Evolutionary conservation across 92 coral and sea anemone genomes (phyloP), one percentile per base, ranked within the genome.

Genomic region (Phenganax stokvisi): DNA sequence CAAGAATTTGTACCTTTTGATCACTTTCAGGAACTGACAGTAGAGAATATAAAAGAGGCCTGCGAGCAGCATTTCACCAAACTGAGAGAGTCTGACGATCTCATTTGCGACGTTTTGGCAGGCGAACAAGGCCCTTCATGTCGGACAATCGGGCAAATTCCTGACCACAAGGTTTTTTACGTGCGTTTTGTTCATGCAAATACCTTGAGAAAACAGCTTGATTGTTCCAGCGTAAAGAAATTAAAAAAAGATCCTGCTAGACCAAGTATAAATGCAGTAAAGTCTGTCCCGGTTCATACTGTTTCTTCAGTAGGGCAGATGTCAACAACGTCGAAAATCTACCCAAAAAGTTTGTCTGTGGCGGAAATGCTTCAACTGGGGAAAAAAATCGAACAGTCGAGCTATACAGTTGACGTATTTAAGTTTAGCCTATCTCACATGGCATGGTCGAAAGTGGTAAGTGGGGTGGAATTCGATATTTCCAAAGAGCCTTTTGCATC

Each of bases 281-380:
- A 71, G 20, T 71, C 76, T 17, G 76, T 71, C 37, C 76, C 76
- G 13, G 54, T 71, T 9, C 12, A 9, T 16, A 10, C 54, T 9
- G 37, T 47, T 9, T 71, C 76, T 12, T 20, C 12, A 25, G 37
- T 20, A 11, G 11, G 47, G 47, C 47, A 37, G 47, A 37, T 5
- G 47, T 37, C 54, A 29, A 76, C 67, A 15, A 15, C 81, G 28
- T 27, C 59, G 51, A 57, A 76, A 57, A 67, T 31, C 56, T 86
- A 65, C 61, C 86, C 89, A 57, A 75, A 75, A 67, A 86, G 88
- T 64, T 78, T 85, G 25, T 85, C 88, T n/a, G 84, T 85, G 47
- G 58, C 81, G 9, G 88, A 85, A 30, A 85, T 85, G 88, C 57
- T 85, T 52, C 80, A 85, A 66, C 85, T 80, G 55, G 89, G 86